Evolutionary conservation across 2,888 invertebrate species (phyloP).

Genomic region (Orchestes rusci): DNA sequence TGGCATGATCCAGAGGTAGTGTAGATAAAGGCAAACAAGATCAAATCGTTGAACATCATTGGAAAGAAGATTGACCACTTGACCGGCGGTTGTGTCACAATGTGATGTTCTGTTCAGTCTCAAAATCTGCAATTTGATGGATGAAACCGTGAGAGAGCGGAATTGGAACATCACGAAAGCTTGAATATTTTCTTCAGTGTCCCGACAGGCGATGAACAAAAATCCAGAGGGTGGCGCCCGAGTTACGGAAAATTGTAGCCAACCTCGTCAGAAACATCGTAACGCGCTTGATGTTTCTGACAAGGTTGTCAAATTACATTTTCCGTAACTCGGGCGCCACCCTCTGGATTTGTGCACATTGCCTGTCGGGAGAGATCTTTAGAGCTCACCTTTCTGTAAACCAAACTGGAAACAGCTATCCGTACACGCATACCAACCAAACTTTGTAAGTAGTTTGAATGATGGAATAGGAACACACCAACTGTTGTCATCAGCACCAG

Average conservation of each 20-base stretch:
- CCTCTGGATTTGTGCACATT: too few species aligned
- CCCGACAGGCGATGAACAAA: too few species aligned
- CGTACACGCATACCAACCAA: conserved; percentile 69
- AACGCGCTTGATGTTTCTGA: too few species aligned
- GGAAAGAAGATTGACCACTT: conserved; percentile 75
- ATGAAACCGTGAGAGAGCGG: background rate
- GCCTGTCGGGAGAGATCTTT: background rate
- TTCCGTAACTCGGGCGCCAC: too few species aligned
- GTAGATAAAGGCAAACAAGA: conserved; percentile 57
- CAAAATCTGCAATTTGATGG: conserved; percentile 45
- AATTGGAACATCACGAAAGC: too few species aligned
- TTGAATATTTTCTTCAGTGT: too few species aligned
- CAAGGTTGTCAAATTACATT: too few species aligned
- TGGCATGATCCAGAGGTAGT: conserved; percentile 75
- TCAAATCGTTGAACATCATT: conserved; percentile 82
- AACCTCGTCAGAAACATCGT: too few species aligned
- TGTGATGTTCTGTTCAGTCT: conserved; percentile 60
- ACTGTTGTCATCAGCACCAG: conserved; percentile 48
- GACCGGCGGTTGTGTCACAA: conserved; percentile 73
- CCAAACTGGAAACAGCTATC: conserved; percentile 22
- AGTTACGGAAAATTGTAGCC: too few species aligned
- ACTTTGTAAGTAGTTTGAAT: conserved; percentile 54
- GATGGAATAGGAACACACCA: conserved; percentile 53
- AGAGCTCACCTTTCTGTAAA: conserved; percentile 63
- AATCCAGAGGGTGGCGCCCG: too few species aligned